Conservation (phyloP, 2,113 vertebrate species). For the human (Homo sapiens) region DNA sequence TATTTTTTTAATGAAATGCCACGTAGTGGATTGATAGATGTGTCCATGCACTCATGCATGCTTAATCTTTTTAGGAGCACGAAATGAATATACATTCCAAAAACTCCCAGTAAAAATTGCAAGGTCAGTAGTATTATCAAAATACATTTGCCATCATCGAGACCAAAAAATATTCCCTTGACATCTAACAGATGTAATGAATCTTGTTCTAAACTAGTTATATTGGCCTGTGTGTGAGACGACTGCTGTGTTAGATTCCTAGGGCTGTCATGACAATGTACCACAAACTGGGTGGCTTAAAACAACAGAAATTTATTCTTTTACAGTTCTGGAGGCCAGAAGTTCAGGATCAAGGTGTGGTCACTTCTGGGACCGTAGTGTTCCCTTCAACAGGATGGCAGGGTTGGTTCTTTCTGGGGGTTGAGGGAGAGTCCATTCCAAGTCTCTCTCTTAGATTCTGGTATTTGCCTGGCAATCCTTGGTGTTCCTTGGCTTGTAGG, state of each 20-base stretch:
- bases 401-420: not conserved
- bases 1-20: not conserved
- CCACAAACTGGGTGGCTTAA: not conserved
- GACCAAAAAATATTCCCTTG: not conserved
- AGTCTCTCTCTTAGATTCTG: not conserved
- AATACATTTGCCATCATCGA: not conserved
- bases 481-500: not conserved
- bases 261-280: not conserved
- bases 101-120: not conserved
- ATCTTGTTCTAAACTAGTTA: not conserved
- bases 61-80: not conserved
- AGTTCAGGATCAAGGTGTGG: not conserved
- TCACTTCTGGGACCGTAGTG: not conserved
- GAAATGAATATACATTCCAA: not conserved
- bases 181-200: not conserved
- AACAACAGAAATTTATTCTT: not conserved
- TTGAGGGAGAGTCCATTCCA: not conserved
- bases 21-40: not conserved
- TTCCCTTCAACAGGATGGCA: not conserved
- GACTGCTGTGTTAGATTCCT: not conserved
- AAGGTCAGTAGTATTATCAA: not conserved
- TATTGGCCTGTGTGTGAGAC: not conserved
- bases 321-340: not conserved
- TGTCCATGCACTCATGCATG: accelerated
- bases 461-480: not conserved